These are phyloP conservation scores for Lophius americanus DNA, from an alignment of 2,797 vertebrate species.

Conservation along the genomic window DNA sequence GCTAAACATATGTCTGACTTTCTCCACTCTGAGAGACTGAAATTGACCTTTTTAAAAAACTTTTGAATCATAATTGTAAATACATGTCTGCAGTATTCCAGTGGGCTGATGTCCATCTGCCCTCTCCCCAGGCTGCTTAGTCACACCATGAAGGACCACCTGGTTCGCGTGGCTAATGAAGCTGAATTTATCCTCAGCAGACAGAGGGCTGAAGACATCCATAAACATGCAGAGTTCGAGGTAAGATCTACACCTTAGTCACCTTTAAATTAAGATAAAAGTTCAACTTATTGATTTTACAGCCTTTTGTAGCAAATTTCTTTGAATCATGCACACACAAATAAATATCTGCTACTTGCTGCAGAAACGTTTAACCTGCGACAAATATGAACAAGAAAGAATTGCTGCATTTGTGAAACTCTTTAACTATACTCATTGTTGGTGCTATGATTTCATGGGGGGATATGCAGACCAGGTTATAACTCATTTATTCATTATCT, in stretches of 20 bases:
- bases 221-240: slow-evolving; percentile 98
- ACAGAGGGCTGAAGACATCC: slow-evolving; percentile 96
- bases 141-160: slow-evolving; percentile 99
- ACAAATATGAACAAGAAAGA: background rate
- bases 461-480: background rate
- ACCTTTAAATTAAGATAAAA: background rate
- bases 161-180: slow-evolving; percentile 97
- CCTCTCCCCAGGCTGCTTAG: slow-evolving; percentile 88
- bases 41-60: background rate
- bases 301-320: background rate
- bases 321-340: background rate
- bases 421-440: background rate
- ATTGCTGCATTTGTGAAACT: background rate
- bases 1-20: background rate
- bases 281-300: background rate
- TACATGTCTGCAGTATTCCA: background rate
- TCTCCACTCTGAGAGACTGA: background rate
- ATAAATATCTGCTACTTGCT: background rate
- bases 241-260: slow-evolving; percentile 73
- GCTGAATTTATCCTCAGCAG: slow-evolving; percentile 97
- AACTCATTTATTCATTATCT: background rate
- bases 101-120: slow-evolving; percentile 25
- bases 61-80: background rate
- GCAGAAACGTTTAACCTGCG: slow-evolving; percentile 5
- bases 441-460: background rate